Evolutionary conservation across 2,113 vertebrate genomes (phyloP), one percentile per base, ranked within the genome.

Genomic region (Forbesichthys papilliferus): DNA sequence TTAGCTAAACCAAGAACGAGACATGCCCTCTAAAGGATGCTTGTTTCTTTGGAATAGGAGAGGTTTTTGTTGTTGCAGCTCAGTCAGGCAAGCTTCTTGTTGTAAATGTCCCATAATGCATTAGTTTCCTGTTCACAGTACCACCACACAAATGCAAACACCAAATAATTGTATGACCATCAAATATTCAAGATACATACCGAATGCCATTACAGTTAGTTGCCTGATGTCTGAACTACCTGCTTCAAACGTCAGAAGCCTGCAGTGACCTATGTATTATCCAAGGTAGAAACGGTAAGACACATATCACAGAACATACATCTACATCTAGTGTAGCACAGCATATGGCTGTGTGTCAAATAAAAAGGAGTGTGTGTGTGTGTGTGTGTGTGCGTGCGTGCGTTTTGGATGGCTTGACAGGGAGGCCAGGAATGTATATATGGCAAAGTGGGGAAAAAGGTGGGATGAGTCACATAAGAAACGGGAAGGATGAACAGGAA

Each of bases 361-460:
- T 79, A 73, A 11, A 0, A 16, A 48, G 53, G 64, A 77, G 66
- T 71, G 7, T 81, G 71, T 64, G 77, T 85, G 81, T 85, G 58
- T 75, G 69, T 69, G 48, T 42, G 53, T 54, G 48, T 7, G 34
- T 55, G 56, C 16, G 69, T 36, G 53, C 63, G 71, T 69, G 55
- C 53, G 52, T 69, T 48, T 54, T 68, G 75, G 65, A 65, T 79
- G 66, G 71, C 27, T n/a, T 71, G 74, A 85, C 18, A 48, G 70
- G 71, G 61, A 78, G 71, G 77, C 72, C 59, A 83, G 78, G 85
- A 90, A 90, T 88, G 84, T 84, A 80, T 80, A 7, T 34, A 62
- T 11, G n/a, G 9, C 8, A 8, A 42, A 8, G 55, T 42, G 36
- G 36, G 5, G 36, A 42, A 42, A 42, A 42, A 42, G 27, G 36